Evolutionary conservation across 2,888 invertebrate species (phyloP).

Genomic region (Tortrix viridana): DNA sequence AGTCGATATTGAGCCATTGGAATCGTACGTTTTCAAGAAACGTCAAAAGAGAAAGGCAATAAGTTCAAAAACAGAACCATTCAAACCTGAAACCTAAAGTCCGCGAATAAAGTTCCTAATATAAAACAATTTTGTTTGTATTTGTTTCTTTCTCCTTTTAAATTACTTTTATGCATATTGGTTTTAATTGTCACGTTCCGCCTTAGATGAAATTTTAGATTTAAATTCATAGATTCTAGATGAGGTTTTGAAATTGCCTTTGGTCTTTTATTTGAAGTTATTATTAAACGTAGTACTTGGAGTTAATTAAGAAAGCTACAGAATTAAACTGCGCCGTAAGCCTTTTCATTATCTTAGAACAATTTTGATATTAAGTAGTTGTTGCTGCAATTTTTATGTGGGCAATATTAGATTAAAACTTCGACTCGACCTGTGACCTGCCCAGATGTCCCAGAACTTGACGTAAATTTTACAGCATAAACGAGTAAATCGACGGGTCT

Average conservation of each 20-base stretch:
- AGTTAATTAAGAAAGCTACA: not conserved
- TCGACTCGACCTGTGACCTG: too few relatives aligned
- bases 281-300: not conserved
- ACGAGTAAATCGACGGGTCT: too few relatives aligned
- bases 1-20: too few relatives aligned
- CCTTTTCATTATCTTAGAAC: constrained; percentile 5
- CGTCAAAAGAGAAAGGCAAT: too few relatives aligned
- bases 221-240: constrained; percentile 43
- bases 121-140: too few relatives aligned
- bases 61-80: too few relatives aligned
- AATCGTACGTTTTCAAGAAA: too few relatives aligned
- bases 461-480: too few relatives aligned
- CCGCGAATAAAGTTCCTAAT: too few relatives aligned
- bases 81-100: too few relatives aligned
- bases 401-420: too few relatives aligned
- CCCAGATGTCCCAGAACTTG: too few relatives aligned
- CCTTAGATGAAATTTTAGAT: constrained; percentile 44
- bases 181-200: constrained; percentile 40
- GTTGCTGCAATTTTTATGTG: not conserved
- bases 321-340: constrained; percentile 1
- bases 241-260: constrained; percentile 28
- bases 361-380: not conserved
- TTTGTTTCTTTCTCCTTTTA: constrained; percentile 1
- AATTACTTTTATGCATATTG: constrained; percentile 44
- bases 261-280: not conserved